Percentiles rank a stretch among this genome's conserved stretches.
Conservation (phyloP, 1,140 invertebrate genomes). For the Drosophila asahinai region DNA sequence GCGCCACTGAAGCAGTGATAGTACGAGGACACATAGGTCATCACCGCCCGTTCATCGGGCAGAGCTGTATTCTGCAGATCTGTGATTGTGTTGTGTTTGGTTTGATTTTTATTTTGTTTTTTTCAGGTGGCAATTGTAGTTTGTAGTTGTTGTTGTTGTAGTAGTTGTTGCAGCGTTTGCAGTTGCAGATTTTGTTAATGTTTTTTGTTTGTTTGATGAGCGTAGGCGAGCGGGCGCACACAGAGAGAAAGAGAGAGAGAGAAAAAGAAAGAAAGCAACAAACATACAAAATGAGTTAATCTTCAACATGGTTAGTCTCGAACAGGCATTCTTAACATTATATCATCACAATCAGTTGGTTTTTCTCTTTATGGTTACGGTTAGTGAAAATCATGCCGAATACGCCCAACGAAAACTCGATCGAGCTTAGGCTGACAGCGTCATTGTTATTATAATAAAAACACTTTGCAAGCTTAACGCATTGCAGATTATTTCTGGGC, state of each 20-base stretch:
- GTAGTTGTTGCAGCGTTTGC: constrained; percentile 52
- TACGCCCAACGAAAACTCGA: background rate
- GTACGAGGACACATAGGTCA: constrained; percentile 99
- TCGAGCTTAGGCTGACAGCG: background rate
- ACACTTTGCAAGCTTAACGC: constrained; percentile 32
- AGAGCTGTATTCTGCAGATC: constrained; percentile 99
- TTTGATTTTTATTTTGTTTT: constrained; percentile 27
- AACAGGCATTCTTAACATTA: constrained; percentile 32
- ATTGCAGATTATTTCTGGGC: constrained; percentile 27
- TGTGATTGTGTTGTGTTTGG: constrained; percentile 85
- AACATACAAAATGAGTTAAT: constrained; percentile 77
- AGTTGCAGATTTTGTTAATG: constrained; percentile 54
- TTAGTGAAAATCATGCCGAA: constrained; percentile 47
- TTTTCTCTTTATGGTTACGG: constrained; percentile 6
- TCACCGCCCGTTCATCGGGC: constrained; percentile 99
- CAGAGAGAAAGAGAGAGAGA: constrained; percentile 47
- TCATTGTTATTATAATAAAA: background rate
- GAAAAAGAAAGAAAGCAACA: constrained; percentile 73
- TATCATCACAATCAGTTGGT: constrained; percentile 20
- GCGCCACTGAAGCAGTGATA: constrained; percentile 99
- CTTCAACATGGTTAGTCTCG: constrained; percentile 56
- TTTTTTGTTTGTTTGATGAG: constrained; percentile 56
- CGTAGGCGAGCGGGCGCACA: constrained; percentile 53
- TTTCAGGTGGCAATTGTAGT: constrained; percentile 29
- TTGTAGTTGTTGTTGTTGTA: constrained; percentile 51